These are phyloP conservation scores for Limanda limanda DNA, from an alignment of 2,113 vertebrate genomes.

Conservation along the genomic window DNA sequence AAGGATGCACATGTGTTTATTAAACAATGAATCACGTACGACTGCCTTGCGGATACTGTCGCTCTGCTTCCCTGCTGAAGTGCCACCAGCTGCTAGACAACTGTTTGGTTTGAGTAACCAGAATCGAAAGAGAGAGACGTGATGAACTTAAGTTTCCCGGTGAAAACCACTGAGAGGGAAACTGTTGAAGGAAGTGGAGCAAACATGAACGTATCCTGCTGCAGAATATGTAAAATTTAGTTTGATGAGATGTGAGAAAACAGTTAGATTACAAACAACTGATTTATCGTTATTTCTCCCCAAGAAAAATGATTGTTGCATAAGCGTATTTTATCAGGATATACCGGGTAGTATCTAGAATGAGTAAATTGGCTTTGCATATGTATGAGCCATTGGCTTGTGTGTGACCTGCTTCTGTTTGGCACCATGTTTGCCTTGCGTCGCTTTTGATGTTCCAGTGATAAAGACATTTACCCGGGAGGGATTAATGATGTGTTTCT, in stretches of 20 bases:
- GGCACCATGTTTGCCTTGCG: constrained; percentile 17
- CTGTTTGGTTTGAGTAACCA: constrained; percentile 1
- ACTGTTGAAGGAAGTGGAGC: not conserved
- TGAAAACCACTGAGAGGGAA: not conserved
- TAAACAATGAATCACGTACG: constrained; percentile 59
- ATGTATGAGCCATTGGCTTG: constrained; percentile 49
- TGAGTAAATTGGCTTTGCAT: constrained; percentile 32
- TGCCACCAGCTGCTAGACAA: constrained; percentile 22
- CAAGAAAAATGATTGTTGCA: constrained; percentile 7
- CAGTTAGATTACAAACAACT: constrained; percentile 7
- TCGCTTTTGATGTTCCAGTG: constrained; percentile 49
- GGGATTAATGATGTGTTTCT: constrained; percentile 35
- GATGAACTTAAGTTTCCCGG: constrained; percentile 24
- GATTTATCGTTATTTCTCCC: constrained; percentile 13
- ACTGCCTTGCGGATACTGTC: constrained; percentile 27
- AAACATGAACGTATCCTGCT: constrained; percentile 4
- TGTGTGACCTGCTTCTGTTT: constrained; percentile 61
- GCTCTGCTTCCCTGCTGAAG: constrained; percentile 37
- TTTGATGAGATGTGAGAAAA: not conserved
- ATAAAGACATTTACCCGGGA: constrained; percentile 22
- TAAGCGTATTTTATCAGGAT: not conserved
- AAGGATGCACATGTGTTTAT: constrained; percentile 54
- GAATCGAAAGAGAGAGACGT: constrained; percentile 11
- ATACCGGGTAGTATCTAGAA: constrained; percentile 21
- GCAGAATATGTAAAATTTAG: not conserved